These are phyloP conservation scores for Dysmachus trigonus DNA, from an alignment of 2,888 invertebrate genomes.

Conservation along the genomic window DNA sequence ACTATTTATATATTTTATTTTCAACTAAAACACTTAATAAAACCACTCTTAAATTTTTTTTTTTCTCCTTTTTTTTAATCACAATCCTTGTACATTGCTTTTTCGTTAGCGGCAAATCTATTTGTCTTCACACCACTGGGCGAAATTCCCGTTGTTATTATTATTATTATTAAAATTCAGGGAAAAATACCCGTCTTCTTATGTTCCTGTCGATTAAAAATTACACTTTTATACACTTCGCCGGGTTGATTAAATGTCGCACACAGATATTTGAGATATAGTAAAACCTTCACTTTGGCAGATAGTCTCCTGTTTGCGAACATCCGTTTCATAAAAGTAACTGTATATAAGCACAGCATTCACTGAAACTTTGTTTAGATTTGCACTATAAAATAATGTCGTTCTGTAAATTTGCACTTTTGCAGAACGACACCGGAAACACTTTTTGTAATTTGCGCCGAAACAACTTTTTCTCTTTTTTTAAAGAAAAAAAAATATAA, in stretches of 20 bases:
- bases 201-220: not conserved
- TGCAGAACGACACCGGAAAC: not conserved
- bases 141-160: no score
- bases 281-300: not conserved
- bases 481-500: no score
- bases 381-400: constrained; percentile 10
- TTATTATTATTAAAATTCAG: no score
- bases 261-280: not conserved
- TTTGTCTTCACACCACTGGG: not conserved
- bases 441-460: not conserved
- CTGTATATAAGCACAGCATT: not conserved
- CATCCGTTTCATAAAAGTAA: not conserved
- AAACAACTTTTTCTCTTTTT: not conserved
- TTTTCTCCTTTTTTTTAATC: no score
- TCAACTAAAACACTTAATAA: not conserved
- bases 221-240: not conserved
- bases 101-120: not conserved
- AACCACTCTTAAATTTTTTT: constrained; percentile 14
- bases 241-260: not conserved
- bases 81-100: constrained; percentile 45
- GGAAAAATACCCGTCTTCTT: not conserved
- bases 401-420: not conserved
- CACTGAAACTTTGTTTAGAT: not conserved
- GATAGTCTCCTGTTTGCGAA: not conserved
- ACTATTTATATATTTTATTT: not conserved